A percentile compares a stretch with the other conserved stretches of the same genome.
phyloP scores from a whole-genome alignment of 2,888 invertebrate genomes.

The Malthinus flaveolus region DNA sequence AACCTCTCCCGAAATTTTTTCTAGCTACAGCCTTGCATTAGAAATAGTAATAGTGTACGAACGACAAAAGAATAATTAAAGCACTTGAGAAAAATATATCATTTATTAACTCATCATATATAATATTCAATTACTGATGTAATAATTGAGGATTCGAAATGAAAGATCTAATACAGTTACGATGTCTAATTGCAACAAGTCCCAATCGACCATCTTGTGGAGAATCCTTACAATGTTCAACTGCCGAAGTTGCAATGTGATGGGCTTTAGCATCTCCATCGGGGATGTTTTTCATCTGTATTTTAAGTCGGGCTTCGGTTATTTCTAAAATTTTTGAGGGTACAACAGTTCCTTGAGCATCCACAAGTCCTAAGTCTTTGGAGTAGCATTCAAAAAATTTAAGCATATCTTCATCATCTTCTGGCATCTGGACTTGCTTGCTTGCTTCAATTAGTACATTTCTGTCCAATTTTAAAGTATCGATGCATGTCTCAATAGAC shows the following conservation, averaged over 20 bases:
- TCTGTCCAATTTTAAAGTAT: background rate
- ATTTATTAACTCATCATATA: background rate
- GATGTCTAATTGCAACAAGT: background rate
- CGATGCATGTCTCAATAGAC: background rate
- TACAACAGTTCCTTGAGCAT: background rate
- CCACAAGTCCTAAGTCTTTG: background rate
- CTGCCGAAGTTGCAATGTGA: background rate
- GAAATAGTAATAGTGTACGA: no score
- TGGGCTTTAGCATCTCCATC: background rate
- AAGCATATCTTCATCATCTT: background rate
- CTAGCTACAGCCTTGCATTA: no score
- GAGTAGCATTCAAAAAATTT: background rate
- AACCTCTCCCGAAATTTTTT: no score
- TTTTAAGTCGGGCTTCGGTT: background rate
- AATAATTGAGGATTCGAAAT: background rate
- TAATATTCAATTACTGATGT: background rate
- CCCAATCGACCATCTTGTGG: background rate
- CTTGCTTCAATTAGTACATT: background rate
- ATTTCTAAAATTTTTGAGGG: background rate
- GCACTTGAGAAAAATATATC: no score
- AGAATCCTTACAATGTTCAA: conserved; percentile 2
- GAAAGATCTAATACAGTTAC: background rate
- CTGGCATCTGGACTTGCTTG: background rate
- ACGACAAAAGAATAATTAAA: no score
- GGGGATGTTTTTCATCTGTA: background rate